Percentiles rank a stretch among this genome's conserved stretches.
Evolutionary conservation across 2,113 vertebrate species (phyloP).

Genomic region (Sander vitreus): DNA sequence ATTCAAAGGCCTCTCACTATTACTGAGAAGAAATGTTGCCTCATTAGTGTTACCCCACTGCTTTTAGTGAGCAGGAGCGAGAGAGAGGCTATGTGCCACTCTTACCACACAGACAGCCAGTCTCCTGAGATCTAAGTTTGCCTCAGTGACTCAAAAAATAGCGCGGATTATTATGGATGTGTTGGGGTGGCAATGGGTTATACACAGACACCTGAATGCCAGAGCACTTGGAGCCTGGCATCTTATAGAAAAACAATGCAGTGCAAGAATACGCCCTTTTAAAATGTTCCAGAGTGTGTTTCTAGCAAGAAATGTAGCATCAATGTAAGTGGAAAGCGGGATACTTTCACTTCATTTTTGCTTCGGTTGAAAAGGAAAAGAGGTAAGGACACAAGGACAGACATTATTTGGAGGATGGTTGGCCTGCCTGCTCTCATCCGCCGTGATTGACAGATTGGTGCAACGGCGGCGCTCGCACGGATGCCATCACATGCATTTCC

Average conservation of each 20-base stretch:
- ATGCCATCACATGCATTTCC: constrained; percentile 84
- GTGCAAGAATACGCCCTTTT: constrained; percentile 38
- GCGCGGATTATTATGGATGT: constrained; percentile 59
- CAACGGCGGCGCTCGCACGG: constrained; percentile 81
- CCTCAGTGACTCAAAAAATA: constrained; percentile 52
- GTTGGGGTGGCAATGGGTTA: constrained; percentile 43
- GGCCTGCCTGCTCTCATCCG: constrained; percentile 68
- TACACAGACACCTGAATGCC: constrained; percentile 48
- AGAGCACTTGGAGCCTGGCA: constrained; percentile 23
- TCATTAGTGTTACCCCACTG: constrained; percentile 80
- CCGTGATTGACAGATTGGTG: constrained; percentile 85
- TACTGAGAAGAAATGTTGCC: constrained; percentile 73
- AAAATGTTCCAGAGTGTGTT: constrained; percentile 42
- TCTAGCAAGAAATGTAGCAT: constrained; percentile 45
- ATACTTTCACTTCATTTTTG: constrained; percentile 31
- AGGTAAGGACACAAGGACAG: constrained; percentile 74
- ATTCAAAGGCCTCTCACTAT: constrained; percentile 76
- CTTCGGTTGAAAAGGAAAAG: constrained; percentile 56
- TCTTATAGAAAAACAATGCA: constrained; percentile 41
- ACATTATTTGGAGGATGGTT: constrained; percentile 71
- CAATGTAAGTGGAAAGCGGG: constrained; percentile 19
- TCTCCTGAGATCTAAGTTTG: constrained; percentile 67
- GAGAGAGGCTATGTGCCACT: constrained; percentile 53
- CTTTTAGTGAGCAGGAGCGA: constrained; percentile 64
- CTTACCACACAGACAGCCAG: constrained; percentile 50